Evolutionary conservation across 2,888 invertebrate genomes (phyloP), one percentile per base, ranked within the genome.

Genomic region (Drosophila tanythrix): DNA sequence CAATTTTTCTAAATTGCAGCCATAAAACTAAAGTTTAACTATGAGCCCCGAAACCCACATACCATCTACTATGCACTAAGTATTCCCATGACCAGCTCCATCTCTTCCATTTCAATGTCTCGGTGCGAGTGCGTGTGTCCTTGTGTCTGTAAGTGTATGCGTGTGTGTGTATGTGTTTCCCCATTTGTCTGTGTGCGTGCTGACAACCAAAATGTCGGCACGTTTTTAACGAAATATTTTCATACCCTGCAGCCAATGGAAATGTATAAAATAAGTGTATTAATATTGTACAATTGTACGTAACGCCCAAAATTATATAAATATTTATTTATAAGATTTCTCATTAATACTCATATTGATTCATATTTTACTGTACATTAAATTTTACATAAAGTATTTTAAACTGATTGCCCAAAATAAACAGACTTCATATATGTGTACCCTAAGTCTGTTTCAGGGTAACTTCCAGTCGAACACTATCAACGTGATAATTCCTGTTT

Each of bases 21-120:
- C 69, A 87, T 87, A 90, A 87, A 87, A 90, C 86, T 87, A 89
- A 90, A 87, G 82, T 87, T 87, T 87, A 90, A 90, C 86, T 82
- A 84, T 76, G 76, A 72, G 65, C 46, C 58, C 67, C 53, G 29
- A 74, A 73, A 55, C 51, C 74, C 72, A 53, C 52, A 61, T 53
- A 46, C 38, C 61, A 62, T 72, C 35, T n/a, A 21, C 55, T 29
- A 70, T 70, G 48, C 72, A 55, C 62, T 50, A 71, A 48, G 69
- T 71, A 70, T 70, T 71, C 69, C 69, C 72, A 71, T 70, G 69
- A 48, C 75, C 70, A 61, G 43, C 59, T 60, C 13, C 58, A 29
- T 43, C 59, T 61, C 55, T 60, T 60, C 64, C 72, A 55, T 53
- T 60, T 58, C 56, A 61, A 38, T 64, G 67, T 65, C 36, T 81